Evolutionary conservation across 1,140 invertebrate species (phyloP).

Genomic region (Cydia fagiglandana): DNA sequence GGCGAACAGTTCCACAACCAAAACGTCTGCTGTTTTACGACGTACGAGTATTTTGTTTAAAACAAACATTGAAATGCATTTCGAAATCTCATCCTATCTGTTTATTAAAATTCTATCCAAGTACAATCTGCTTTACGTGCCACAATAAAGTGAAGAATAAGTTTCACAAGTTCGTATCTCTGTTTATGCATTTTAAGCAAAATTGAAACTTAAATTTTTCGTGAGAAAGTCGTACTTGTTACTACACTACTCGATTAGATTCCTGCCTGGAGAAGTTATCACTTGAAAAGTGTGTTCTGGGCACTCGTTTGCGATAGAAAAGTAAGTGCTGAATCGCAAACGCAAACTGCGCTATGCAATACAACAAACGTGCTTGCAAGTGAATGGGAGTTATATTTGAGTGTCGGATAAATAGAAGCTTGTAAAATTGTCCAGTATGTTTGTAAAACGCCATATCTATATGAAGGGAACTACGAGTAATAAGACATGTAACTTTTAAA

Average conservation of each 20-base stretch:
- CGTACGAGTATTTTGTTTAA: neutral
- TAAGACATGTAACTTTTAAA: neutral
- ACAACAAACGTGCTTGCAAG: neutral
- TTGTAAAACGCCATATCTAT: neutral
- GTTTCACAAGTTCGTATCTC: neutral
- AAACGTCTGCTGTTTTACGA: neutral
- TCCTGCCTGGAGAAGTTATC: slow-evolving; percentile 6
- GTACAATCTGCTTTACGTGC: slow-evolving; percentile 9
- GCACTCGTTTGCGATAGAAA: slow-evolving; percentile 15
- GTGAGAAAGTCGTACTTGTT: neutral
- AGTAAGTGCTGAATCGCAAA: slow-evolving; percentile 23
- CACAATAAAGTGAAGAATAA: neutral
- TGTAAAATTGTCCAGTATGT: neutral
- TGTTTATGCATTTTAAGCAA: neutral
- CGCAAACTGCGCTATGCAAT: slow-evolving; percentile 12
- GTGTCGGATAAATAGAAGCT: neutral
- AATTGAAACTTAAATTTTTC: slow-evolving; percentile 5
- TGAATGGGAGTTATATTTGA: neutral
- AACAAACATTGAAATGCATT: neutral
- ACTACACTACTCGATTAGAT: neutral
- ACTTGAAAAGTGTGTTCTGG: slow-evolving; percentile 15
- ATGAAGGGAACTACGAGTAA: neutral
- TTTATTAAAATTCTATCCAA: slow-evolving; percentile 11
- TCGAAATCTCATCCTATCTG: neutral
- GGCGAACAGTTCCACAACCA: no score